phyloP scores from a whole-genome alignment of 2,888 invertebrate genomes.

The Caenorhabditis sulstoni region DNA sequence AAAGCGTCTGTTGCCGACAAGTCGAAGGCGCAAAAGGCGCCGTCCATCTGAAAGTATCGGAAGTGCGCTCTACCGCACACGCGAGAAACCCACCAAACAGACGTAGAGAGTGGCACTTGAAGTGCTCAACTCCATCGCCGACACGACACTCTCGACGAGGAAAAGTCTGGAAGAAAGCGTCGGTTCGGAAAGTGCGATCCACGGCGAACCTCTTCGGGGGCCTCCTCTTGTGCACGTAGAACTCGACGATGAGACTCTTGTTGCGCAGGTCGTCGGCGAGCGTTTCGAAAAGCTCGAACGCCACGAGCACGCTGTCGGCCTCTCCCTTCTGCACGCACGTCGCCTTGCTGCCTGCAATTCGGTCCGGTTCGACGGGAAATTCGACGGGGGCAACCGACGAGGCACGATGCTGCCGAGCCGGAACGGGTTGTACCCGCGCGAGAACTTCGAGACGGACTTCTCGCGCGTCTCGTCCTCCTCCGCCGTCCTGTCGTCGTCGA shows the following conservation, averaged over 20 bases:
- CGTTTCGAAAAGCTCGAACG: constrained; percentile 53
- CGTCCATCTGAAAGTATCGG: constrained; percentile 33
- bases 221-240: constrained; percentile 48
- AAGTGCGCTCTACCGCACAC: constrained; percentile 1
- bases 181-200: background rate
- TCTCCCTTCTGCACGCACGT: constrained; percentile 47
- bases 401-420: constrained; percentile 21
- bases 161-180: constrained; percentile 57
- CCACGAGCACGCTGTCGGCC: constrained; percentile 43
- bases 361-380: background rate
- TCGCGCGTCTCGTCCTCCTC: constrained; percentile 55
- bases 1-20: constrained; percentile 31
- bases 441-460: constrained; percentile 44
- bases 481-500: constrained; percentile 26
- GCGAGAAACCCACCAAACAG: constrained; percentile 22
- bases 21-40: constrained; percentile 56
- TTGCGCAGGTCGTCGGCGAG: constrained; percentile 43
- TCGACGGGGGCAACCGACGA: constrained; percentile 30
- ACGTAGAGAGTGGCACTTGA: constrained; percentile 26
- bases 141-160: constrained; percentile 44
- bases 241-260: constrained; percentile 54
- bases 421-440: constrained; percentile 48
- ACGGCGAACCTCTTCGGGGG: constrained; percentile 45
- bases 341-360: constrained; percentile 32
- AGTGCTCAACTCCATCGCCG: constrained; percentile 39